Evolutionary conservation across 2,888 invertebrate species (phyloP).

Genomic region (Hyalella azteca): DNA sequence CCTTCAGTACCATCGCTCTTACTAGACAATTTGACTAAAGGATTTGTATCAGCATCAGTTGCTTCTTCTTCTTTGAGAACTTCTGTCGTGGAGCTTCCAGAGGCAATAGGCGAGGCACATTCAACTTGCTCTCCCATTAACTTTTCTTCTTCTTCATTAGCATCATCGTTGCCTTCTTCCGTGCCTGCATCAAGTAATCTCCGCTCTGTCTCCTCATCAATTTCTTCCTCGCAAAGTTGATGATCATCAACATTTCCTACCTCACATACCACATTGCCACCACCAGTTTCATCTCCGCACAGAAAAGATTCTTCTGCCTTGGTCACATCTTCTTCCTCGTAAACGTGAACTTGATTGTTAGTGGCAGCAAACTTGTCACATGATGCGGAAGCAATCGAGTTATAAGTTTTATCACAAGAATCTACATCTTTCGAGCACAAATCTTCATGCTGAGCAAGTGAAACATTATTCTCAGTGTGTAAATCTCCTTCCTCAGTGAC

Average conservation of each 20-base stretch:
- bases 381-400: too few relatives aligned
- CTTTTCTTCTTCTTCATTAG: conserved; percentile 42
- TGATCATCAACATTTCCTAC: neutral
- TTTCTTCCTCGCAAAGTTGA: neutral
- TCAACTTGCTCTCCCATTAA: too few relatives aligned
- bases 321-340: conserved; percentile 55
- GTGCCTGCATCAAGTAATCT: conserved; percentile 38
- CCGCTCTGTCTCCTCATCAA: conserved; percentile 11
- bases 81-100: too few relatives aligned
- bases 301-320: conserved; percentile 49
- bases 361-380: too few relatives aligned
- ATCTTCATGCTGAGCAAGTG: too few relatives aligned
- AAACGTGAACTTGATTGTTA: too few relatives aligned
- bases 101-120: too few relatives aligned
- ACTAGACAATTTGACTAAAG: neutral
- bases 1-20: neutral
- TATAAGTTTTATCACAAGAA: too few relatives aligned
- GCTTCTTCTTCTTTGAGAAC: conserved; percentile 11
- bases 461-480: too few relatives aligned
- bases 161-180: conserved; percentile 41
- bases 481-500: too few relatives aligned
- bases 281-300: conserved; percentile 41
- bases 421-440: too few relatives aligned
- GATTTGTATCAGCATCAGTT: neutral
- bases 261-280: neutral